Percentiles rank a stretch among this genome's conserved stretches.
phyloP scores from a whole-genome alignment of 2,797 vertebrate species.

The Glossophaga mutica region DNA sequence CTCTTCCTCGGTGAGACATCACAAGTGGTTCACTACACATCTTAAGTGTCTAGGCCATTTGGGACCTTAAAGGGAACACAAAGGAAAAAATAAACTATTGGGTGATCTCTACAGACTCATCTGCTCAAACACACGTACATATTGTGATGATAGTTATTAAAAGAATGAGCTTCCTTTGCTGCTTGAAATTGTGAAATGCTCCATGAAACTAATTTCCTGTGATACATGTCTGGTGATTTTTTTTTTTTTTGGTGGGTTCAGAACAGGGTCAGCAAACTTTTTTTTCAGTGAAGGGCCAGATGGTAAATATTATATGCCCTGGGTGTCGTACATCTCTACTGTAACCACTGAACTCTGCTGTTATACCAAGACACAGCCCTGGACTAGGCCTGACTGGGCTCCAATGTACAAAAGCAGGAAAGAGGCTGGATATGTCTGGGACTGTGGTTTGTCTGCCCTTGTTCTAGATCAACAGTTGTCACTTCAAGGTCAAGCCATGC shows the following conservation, averaged over 20 bases:
- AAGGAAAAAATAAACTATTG: neutral
- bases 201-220: neutral
- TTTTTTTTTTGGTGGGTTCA: neutral
- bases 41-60: neutral
- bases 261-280: neutral
- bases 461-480: neutral
- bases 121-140: neutral
- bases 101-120: neutral
- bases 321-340: neutral
- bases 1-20: neutral
- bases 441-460: neutral
- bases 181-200: slow-evolving; percentile 4
- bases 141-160: neutral
- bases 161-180: slow-evolving; percentile 6
- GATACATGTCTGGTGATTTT: neutral
- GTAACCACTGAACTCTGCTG: neutral
- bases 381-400: neutral
- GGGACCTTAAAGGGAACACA: neutral
- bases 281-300: neutral
- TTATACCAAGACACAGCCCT: neutral
- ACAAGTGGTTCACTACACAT: neutral
- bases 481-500: neutral
- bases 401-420: neutral
- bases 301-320: neutral
- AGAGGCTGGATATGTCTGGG: neutral